These are phyloP conservation scores for Netelia inedita DNA, from an alignment of 2,888 invertebrate genomes.

Conservation along the genomic window DNA sequence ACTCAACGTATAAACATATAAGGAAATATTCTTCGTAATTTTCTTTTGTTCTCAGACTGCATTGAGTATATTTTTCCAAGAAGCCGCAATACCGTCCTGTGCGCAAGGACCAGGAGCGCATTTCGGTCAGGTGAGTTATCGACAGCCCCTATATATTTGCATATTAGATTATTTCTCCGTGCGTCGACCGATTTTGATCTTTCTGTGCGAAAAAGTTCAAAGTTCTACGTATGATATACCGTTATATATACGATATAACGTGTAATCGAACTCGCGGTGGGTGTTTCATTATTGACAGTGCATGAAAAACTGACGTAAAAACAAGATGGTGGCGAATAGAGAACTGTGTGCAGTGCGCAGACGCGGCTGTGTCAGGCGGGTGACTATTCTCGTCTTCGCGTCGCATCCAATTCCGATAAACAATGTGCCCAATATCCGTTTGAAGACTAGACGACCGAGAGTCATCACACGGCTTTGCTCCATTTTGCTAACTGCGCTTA, in stretches of 20 bases:
- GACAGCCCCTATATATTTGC: background rate
- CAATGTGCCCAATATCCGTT: conserved; percentile 80
- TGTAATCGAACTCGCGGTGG: background rate
- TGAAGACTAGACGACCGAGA: conserved; percentile 69
- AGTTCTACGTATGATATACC: background rate
- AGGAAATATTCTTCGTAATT: too few relatives aligned
- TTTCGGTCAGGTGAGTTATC: conserved; percentile 91
- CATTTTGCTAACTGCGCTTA: background rate
- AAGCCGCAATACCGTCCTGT: conserved; percentile 93
- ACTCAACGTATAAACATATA: too few relatives aligned
- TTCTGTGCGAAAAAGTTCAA: background rate
- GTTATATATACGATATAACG: background rate
- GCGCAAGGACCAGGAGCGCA: conserved; percentile 91
- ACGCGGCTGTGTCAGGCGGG: conserved; percentile 69
- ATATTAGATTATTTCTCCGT: background rate
- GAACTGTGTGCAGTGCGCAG: conserved; percentile 76
- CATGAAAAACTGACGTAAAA: background rate
- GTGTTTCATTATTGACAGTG: background rate
- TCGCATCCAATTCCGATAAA: conserved; percentile 81
- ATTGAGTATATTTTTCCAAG: conserved; percentile 98
- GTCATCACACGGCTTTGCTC: background rate
- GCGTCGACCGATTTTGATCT: background rate
- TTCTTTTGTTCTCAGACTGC: conserved; percentile 90
- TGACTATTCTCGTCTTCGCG: conserved; percentile 81
- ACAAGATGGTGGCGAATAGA: conserved; percentile 60